Evolutionary conservation across 2,113 vertebrate species (phyloP).

Genomic region (Sphyrna mokarran): DNA sequence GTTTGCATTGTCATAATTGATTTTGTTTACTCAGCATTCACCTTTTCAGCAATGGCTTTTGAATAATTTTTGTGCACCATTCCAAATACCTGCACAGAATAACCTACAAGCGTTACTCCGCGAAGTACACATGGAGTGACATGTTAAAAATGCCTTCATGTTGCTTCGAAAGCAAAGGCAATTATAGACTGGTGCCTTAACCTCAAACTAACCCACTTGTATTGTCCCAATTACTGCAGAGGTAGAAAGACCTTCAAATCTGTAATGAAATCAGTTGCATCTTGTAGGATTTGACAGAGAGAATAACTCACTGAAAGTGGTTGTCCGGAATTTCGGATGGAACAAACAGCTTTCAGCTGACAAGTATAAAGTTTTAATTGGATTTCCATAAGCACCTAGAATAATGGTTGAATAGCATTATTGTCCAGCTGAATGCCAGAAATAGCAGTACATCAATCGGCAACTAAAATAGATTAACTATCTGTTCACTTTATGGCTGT

Average conservation of each 20-base stretch:
- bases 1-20: background rate
- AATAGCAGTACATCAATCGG: background rate
- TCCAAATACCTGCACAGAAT: background rate
- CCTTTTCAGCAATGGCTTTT: background rate
- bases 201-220: background rate
- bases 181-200: background rate
- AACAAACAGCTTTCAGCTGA: background rate
- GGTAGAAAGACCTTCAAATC: background rate
- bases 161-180: background rate
- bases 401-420: background rate
- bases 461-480: background rate
- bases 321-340: background rate
- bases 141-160: background rate
- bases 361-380: background rate
- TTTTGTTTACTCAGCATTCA: background rate
- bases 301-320: background rate
- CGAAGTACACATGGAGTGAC: background rate
- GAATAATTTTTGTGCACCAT: background rate
- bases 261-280: background rate
- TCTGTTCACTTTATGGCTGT: background rate
- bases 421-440: background rate
- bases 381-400: background rate
- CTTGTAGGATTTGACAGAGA: background rate
- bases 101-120: background rate
- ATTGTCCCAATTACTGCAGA: background rate